Evolutionary conservation across 2,888 invertebrate genomes (phyloP), one percentile per base, ranked within the genome.

Genomic region (Megamerina dolium): DNA sequence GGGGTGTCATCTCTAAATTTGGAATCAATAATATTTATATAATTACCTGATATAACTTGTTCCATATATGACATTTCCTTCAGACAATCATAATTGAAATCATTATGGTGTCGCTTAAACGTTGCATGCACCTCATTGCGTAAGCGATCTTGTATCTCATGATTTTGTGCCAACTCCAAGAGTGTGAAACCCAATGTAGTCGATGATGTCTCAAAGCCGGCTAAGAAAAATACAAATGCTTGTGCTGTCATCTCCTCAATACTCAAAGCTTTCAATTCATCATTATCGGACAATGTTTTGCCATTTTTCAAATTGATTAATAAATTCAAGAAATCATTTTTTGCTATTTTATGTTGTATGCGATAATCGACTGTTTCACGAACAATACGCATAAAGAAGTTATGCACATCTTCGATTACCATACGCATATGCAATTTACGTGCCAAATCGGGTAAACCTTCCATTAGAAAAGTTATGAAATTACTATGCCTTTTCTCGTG

Each of bases 141-240:
- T 3, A 73, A 49, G 20, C 61, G 68, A 2, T 67, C 58, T 50
- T 78, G 77, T 3, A 74, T 51, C 0, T 73, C 66, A 21, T 63
- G 66, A 54, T 75, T 63, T 10, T 65, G 56, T 0, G 77, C 75
- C 30, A 79, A 53, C 51, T 75, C 74, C 50, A 73, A 77, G 3
- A 77, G 48, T 2, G 70, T 68, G 50, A 73, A 76, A 14, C 72
- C 68, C 55, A 76, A 65, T 0, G 73, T 70, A 0, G 73, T 66
- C 0, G 72, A 68, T 0, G 75, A 76, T 0, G 78, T 77, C 57
- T 78, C 78, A 36, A 73, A 77, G 2, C 79, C 78, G 31, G 75
- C 79, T 2, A 60, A 42, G 44, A 75, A 75, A 51, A 81, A 78
- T 1, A 75, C 64, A 30, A 77, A 70, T 5, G 76, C 74, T 43